A percentile compares a stretch with the other conserved stretches of the same genome.
Evolutionary conservation across 1,140 invertebrate species (phyloP).

Genomic region (Drosophila kohkoa): DNA sequence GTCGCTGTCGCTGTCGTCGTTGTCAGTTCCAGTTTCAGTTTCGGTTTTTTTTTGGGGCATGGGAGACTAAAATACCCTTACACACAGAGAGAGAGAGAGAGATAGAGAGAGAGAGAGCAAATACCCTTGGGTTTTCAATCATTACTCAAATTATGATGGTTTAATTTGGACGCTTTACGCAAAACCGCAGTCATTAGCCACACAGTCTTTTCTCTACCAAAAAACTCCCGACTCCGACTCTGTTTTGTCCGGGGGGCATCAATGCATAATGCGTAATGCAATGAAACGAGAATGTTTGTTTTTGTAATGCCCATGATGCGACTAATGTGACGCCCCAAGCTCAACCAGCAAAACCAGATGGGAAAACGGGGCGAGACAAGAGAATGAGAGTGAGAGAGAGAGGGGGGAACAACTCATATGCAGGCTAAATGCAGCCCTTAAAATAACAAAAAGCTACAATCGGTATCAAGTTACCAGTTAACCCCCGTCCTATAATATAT

Average conservation of each 20-base stretch:
- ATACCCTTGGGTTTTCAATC: constrained; percentile 82
- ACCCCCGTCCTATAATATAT: not conserved
- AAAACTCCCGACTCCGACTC: not conserved
- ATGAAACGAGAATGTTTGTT: constrained; percentile 69
- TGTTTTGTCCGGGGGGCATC: constrained; percentile 26
- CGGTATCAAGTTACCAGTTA: constrained; percentile 4
- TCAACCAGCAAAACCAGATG: not conserved
- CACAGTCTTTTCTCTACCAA: constrained; percentile 5
- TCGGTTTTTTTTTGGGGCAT: constrained; percentile 3
- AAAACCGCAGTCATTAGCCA: constrained; percentile 72
- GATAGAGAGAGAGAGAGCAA: constrained; percentile 34
- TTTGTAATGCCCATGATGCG: constrained; percentile 54
- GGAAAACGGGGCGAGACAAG: not conserved
- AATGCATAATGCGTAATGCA: constrained; percentile 69
- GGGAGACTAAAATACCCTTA: constrained; percentile 35
- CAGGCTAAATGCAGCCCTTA: constrained; percentile 22
- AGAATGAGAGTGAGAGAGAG: not conserved
- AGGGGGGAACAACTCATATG: not conserved
- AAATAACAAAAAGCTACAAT: not conserved
- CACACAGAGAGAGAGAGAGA: constrained; percentile 42
- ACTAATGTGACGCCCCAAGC: constrained; percentile 33
- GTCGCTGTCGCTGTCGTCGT: not conserved
- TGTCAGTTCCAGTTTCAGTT: constrained; percentile 1
- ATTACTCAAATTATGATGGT: constrained; percentile 81
- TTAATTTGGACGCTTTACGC: constrained; percentile 68